A percentile compares a stretch with the other conserved stretches of the same genome.
These are phyloP conservation scores for Tylochromis polylepis DNA, from an alignment of 2,113 vertebrate genomes.

Conservation along the genomic window DNA sequence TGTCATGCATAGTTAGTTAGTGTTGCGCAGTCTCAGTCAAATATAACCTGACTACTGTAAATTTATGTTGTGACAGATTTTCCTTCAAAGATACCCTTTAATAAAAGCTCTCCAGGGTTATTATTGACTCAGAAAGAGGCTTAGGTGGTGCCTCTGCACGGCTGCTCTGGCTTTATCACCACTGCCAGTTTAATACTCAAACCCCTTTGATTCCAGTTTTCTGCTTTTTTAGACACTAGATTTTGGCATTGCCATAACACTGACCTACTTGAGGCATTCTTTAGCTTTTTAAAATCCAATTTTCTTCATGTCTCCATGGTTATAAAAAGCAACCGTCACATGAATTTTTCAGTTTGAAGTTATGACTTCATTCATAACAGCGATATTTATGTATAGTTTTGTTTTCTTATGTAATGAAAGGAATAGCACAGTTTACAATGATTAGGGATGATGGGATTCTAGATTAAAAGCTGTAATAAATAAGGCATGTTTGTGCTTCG, in stretches of 20 bases:
- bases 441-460: not conserved
- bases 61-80: not conserved
- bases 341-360: not conserved
- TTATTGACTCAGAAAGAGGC: constrained; percentile 23
- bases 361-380: not conserved
- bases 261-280: constrained; percentile 42
- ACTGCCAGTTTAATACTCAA: constrained; percentile 24
- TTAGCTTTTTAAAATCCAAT: constrained; percentile 8
- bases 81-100: not conserved
- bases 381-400: not conserved
- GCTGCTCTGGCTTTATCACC: constrained; percentile 9
- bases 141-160: constrained; percentile 16
- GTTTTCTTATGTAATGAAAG: not conserved
- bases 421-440: not conserved
- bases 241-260: constrained; percentile 16
- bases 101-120: not conserved
- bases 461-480: not conserved
- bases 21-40: not conserved
- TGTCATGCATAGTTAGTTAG: not conserved
- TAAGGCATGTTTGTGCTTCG: not conserved
- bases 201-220: constrained; percentile 27
- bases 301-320: constrained; percentile 12
- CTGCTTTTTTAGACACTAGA: constrained; percentile 17
- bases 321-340: constrained; percentile 1
- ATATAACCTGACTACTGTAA: not conserved